phyloP scores from a whole-genome alignment of 92 coral and sea anemone species.

The Umimayanthus kanabou region DNA sequence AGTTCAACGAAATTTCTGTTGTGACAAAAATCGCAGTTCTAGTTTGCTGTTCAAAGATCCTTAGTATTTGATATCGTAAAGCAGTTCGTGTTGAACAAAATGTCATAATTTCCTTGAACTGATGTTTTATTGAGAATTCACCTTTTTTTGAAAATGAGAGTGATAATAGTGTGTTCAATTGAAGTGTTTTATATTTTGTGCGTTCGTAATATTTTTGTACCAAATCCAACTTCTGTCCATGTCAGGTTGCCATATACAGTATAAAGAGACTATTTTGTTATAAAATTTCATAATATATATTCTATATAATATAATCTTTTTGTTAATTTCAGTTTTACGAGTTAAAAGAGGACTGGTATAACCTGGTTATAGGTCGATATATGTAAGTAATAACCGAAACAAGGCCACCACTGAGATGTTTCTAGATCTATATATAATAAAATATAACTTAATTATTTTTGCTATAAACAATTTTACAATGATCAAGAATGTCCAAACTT shows the following conservation, averaged over 20 bases:
- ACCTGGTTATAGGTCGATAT: not conserved
- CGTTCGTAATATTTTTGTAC: not conserved
- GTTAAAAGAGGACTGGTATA: not conserved
- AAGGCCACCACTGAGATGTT: not conserved
- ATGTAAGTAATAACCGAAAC: not conserved
- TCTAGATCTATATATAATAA: not conserved
- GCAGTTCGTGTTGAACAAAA: too few species aligned
- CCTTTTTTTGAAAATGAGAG: not conserved
- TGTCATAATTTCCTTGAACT: not conserved
- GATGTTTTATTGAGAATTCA: not conserved
- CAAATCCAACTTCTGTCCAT: not conserved
- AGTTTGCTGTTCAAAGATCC: too few species aligned
- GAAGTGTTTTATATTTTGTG: too few species aligned
- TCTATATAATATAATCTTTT: not conserved
- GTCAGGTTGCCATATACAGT: not conserved
- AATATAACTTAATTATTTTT: not conserved
- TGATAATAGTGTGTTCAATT: not conserved
- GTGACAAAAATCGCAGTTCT: too few species aligned
- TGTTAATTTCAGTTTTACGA: not conserved
- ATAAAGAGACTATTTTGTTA: not conserved
- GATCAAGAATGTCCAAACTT: not conserved
- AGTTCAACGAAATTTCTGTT: not conserved
- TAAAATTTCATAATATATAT: slow-evolving; percentile 39
- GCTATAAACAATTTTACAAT: not conserved
- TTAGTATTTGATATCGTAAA: too few species aligned